Percentiles rank a stretch among this genome's conserved stretches.
Evolutionary conservation across 2,113 vertebrate species (phyloP).

Genomic region (Rynchops niger): DNA sequence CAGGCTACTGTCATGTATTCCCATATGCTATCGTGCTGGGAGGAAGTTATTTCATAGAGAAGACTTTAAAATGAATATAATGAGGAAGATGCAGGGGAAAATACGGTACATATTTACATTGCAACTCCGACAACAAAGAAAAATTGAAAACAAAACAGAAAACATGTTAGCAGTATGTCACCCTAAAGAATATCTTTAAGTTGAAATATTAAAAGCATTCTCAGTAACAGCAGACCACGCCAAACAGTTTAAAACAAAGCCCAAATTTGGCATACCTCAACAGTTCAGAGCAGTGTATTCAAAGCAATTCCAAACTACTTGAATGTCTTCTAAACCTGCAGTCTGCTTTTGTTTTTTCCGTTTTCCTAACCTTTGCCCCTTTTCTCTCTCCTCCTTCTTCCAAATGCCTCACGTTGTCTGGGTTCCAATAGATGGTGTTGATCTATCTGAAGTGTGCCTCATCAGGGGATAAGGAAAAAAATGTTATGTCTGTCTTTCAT

Average conservation of each 20-base stretch:
- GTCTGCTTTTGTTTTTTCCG: background rate
- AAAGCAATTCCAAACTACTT: background rate
- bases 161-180: background rate
- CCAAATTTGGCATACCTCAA: conserved; percentile 48
- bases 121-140: conserved; percentile 59
- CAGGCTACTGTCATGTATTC: background rate
- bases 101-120: conserved; percentile 15
- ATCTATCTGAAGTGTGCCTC: background rate
- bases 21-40: background rate
- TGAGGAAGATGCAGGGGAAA: background rate
- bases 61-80: conserved; percentile 5
- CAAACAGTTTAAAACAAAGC: conserved; percentile 44
- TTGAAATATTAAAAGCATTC: conserved; percentile 21
- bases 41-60: background rate
- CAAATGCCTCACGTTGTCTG: background rate
- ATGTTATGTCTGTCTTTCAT: background rate
- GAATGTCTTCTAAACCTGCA: background rate
- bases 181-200: conserved; percentile 13
- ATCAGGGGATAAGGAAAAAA: background rate
- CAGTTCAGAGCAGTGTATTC: background rate
- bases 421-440: background rate
- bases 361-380: background rate
- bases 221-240: conserved; percentile 5
- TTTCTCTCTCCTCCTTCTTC: background rate
- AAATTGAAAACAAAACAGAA: conserved; percentile 63